Evolutionary conservation across 2,113 vertebrate genomes (phyloP).

Genomic region (Amblyopsis rosae): DNA sequence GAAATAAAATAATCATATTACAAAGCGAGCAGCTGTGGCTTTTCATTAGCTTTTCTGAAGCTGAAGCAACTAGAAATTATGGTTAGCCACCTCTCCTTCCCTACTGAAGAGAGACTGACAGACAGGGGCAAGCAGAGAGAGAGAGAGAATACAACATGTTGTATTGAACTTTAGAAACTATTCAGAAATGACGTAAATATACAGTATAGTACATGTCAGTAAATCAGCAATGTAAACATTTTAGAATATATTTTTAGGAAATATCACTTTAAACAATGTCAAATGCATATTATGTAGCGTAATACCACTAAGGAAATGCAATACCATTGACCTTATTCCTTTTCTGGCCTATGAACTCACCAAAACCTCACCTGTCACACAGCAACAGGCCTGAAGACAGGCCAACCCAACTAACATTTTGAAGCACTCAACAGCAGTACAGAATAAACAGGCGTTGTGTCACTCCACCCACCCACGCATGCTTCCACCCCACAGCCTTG

Average conservation of each 20-base stretch:
- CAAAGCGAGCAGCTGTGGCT: constrained; percentile 39
- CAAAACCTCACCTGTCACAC: constrained; percentile 43
- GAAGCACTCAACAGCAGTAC: constrained; percentile 10
- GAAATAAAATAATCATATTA: constrained; percentile 14
- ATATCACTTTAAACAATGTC: no score
- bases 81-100: constrained; percentile 28
- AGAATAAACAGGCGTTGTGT: neutral
- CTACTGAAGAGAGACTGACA: neutral
- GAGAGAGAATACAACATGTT: constrained; percentile 2
- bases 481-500: constrained; percentile 17
- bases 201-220: no score
- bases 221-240: no score
- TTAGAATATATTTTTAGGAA: no score
- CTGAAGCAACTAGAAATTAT: constrained; percentile 44
- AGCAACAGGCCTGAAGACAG: constrained; percentile 5
- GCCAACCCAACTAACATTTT: constrained; percentile 20
- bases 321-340: no score
- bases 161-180: neutral
- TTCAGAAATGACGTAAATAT: no score
- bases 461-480: neutral
- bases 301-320: no score
- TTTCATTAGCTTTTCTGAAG: constrained; percentile 53
- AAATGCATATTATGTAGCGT: no score
- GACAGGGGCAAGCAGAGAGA: constrained; percentile 14
- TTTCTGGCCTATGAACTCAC: neutral